Base-by-base conservation (phyloP, 2,888 invertebrate genomes). In the Caenorhabditis imperialis region DNA sequence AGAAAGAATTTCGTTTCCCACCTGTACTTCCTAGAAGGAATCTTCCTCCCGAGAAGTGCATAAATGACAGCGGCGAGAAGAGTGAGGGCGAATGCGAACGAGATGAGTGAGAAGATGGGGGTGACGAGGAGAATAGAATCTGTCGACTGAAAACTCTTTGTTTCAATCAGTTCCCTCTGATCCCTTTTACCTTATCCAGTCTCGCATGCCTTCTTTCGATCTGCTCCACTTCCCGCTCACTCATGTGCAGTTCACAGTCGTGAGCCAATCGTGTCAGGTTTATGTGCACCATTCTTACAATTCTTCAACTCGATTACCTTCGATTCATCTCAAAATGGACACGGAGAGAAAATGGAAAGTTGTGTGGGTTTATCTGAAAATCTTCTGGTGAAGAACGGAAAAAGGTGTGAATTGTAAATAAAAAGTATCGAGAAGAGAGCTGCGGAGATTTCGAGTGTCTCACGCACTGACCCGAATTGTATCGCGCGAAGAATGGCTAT, bases 1-100 rank as follows among this genome's bases (percentile, higher is more conserved):
- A n/a, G 10, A n/a, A 20, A 25, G 2, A 47, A 8, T 35, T 22
- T 22, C 3, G 35, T 8, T 4, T 23, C 44, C 22, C 42, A 81
- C 82, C 73, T 75, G 53, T 81, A 81, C 51, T 81, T 82, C 40
- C 81, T 76, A 2, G 77, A 78, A 20, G 83, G 83, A 50, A 83
- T 63, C 22, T 75, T 57, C 30, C 79, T 45, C 20, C 75, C 42
- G 22, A 81, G 57, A 8, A 83, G 53, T 5, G 78, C 79, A 42
- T 45, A 77, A 10, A 76, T 54, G 20, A 81, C 73, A 37, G 77
- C 75, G n/a, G 47, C 63, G 12, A 83, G 48, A n/a, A 78, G 69
- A 44, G 76, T 50, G 37, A 80, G 30, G 7, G 73, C 48, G 20
- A 74, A 67, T 2, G 72, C 35, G 44, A 75, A 73, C 4, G 78